Evolutionary conservation across 1,140 invertebrate species (phyloP).

Genomic region (Lepidostoma basale): DNA sequence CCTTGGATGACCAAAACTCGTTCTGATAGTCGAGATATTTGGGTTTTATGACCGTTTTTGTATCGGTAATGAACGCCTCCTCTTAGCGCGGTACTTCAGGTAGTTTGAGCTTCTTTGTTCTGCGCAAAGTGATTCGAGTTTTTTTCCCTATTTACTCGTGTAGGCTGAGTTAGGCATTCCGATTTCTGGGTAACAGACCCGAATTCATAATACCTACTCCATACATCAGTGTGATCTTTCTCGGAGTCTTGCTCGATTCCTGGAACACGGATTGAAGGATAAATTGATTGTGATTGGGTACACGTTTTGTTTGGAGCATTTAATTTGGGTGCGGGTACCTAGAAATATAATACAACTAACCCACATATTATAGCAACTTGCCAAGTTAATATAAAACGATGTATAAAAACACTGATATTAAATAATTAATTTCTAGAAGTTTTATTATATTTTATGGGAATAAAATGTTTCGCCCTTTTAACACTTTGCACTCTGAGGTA

Average conservation of each 20-base stretch:
- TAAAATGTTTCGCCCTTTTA: too few relatives aligned
- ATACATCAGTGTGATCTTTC: too few relatives aligned
- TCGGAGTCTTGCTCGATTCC: background rate
- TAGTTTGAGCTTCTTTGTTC: slow-evolving; percentile 36
- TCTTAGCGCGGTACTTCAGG: slow-evolving; percentile 31
- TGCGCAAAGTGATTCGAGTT: slow-evolving; percentile 18
- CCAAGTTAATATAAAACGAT: too few relatives aligned
- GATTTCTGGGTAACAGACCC: background rate
- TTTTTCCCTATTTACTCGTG: slow-evolving; percentile 5
- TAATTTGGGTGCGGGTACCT: too few relatives aligned
- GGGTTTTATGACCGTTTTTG: slow-evolving; percentile 44
- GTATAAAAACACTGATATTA: too few relatives aligned
- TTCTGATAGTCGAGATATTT: slow-evolving; percentile 45
- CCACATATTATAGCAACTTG: too few relatives aligned
- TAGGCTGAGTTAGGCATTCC: background rate
- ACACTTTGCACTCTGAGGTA: too few relatives aligned
- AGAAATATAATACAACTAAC: background rate
- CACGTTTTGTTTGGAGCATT: background rate
- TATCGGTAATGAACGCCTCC: slow-evolving; percentile 43
- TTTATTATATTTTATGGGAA: too few relatives aligned
- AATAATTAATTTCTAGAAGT: too few relatives aligned
- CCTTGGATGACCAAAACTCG: slow-evolving; percentile 40
- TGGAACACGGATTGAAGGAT: background rate
- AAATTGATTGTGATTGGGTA: too few relatives aligned
- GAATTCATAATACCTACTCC: background rate